Percentiles rank a stretch among this genome's conserved stretches.
phyloP scores from a whole-genome alignment of 2,888 invertebrate genomes.

The Schizaphis graminum region DNA sequence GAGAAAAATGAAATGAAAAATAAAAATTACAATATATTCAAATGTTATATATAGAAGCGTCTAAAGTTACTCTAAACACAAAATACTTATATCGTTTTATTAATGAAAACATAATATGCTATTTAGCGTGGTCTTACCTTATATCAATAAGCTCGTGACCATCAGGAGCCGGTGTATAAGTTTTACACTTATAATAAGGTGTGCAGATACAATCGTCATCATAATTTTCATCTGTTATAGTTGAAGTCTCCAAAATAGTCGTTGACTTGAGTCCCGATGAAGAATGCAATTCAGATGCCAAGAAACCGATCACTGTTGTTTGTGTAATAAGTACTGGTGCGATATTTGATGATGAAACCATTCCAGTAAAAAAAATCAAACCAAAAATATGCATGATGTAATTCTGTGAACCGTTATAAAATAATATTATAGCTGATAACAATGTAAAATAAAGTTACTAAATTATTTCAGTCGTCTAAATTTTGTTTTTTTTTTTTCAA shows the following conservation, averaged over 20 bases:
- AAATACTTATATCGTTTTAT: background rate
- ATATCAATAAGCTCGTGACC: slow-evolving; percentile 23
- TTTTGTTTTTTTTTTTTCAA: background rate
- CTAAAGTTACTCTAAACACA: too few species aligned
- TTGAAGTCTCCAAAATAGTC: background rate
- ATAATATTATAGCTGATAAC: background rate
- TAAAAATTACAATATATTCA: background rate
- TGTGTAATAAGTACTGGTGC: background rate
- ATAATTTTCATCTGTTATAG: background rate
- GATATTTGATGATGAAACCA: background rate
- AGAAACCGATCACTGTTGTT: background rate
- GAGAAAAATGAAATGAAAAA: background rate
- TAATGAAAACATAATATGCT: background rate
- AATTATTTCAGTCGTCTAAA: background rate
- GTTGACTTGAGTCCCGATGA: background rate
- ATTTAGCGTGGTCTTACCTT: background rate
- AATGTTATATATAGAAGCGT: background rate
- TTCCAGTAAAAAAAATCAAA: background rate
- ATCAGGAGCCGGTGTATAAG: background rate
- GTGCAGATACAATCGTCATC: slow-evolving; percentile 14
- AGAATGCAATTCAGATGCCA: background rate
- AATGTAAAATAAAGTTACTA: background rate
- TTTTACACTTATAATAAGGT: slow-evolving; percentile 24
- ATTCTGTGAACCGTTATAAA: background rate
- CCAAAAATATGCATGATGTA: background rate